Percentiles rank a stretch among this genome's conserved stretches.
phyloP scores from a whole-genome alignment of 2,888 invertebrate genomes.

The Synanthedon myopaeformis region DNA sequence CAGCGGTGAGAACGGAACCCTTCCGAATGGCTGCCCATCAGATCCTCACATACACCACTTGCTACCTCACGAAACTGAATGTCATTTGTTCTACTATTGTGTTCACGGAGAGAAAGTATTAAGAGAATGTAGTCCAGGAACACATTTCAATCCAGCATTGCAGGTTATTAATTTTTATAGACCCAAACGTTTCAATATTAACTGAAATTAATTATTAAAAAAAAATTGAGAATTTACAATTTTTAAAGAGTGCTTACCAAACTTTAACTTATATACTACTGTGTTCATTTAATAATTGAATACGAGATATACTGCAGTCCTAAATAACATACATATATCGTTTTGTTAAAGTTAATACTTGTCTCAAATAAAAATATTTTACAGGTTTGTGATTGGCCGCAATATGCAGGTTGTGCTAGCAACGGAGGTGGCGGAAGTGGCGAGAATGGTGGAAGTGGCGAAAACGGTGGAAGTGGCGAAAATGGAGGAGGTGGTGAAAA shows the following conservation, averaged over 20 bases:
- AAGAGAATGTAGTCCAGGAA: conserved; percentile 30
- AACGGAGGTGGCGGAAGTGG: conserved; percentile 2
- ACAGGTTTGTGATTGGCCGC: conserved; percentile 23
- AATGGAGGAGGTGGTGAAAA: conserved; percentile 2
- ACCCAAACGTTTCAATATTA: no score
- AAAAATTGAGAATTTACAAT: no score
- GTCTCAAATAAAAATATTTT: background rate
- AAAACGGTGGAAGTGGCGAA: conserved; percentile 3
- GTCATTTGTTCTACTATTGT: conserved; percentile 52
- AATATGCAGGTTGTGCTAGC: conserved; percentile 13
- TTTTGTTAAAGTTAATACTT: no score
- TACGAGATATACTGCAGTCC: no score
- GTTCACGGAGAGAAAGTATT: conserved; percentile 31
- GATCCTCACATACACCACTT: conserved; percentile 20
- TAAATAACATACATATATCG: no score
- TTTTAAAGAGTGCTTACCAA: no score
- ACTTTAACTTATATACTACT: no score
- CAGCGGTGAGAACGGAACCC: background rate
- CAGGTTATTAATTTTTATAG: conserved; percentile 21
- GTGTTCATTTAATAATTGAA: no score
- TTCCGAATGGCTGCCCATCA: conserved; percentile 15
- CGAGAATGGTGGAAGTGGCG: conserved; percentile 4
- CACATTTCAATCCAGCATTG: conserved; percentile 26
- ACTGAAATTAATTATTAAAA: no score
- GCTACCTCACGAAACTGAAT: conserved; percentile 43